phyloP scores from a whole-genome alignment of 2,888 invertebrate genomes.

The Conomelus anceps region DNA sequence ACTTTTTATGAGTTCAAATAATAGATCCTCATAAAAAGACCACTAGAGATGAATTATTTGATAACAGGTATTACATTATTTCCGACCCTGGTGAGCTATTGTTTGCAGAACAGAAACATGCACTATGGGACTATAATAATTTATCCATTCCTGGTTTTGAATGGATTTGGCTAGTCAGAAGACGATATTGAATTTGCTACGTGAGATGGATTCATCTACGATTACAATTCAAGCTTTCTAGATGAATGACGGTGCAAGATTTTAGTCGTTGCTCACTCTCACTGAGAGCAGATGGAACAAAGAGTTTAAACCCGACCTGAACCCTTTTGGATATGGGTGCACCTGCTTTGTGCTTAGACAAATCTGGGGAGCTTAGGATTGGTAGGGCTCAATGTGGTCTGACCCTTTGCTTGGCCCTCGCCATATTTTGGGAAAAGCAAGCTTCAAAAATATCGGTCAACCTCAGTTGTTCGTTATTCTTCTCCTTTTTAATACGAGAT shows the following conservation, averaged over 20 bases:
- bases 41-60: not conserved
- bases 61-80: not conserved
- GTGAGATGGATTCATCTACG: not conserved
- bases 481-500: not conserved
- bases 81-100: not conserved
- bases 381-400: not conserved
- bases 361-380: not conserved
- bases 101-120: not conserved
- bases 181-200: not conserved
- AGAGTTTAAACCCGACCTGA: not conserved
- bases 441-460: not conserved
- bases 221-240: not conserved
- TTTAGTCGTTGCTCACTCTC: not conserved
- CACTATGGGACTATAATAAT: not conserved
- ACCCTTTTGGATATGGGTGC: not conserved
- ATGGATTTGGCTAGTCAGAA: not conserved
- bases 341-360: not conserved
- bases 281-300: not conserved
- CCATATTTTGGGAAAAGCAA: not conserved
- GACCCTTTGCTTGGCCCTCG: not conserved
- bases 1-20: too few relatives aligned
- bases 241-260: not conserved
- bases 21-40: not conserved
- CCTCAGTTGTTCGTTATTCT: not conserved
- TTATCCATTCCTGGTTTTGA: not conserved